Evolutionary conservation across 2,113 vertebrate species (phyloP).

Genomic region (Burhinus oedicnemus): DNA sequence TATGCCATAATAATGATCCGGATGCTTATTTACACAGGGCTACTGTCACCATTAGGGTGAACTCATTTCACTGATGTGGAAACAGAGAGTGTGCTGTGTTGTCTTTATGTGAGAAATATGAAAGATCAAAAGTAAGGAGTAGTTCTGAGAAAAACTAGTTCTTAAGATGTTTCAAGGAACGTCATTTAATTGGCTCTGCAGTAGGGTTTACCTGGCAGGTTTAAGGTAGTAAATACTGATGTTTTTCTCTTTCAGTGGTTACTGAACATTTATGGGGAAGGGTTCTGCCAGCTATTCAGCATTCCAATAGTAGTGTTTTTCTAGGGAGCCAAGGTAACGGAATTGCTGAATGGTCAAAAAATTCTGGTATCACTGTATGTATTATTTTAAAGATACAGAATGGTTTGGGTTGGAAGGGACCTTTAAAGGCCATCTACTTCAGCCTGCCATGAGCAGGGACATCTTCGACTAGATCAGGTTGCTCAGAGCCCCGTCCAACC

Average conservation of each 20-base stretch:
- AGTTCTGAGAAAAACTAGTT: neutral
- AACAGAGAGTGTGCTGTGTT: neutral
- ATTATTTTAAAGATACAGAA: neutral
- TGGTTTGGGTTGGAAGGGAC: neutral
- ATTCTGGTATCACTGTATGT: neutral
- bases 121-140: neutral
- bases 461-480: neutral
- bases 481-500: neutral
- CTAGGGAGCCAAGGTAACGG: neutral
- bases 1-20: neutral
- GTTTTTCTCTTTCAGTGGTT: neutral
- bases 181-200: neutral
- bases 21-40: neutral
- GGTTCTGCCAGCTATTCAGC: neutral
- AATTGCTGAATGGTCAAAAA: neutral
- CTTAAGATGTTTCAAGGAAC: neutral
- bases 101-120: neutral
- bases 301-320: neutral
- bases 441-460: neutral
- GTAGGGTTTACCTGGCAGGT: neutral
- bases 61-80: neutral
- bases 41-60: neutral
- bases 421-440: neutral
- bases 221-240: neutral
- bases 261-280: rapidly evolving